A percentile compares a stretch with the other conserved stretches of the same genome.
Evolutionary conservation across 2,888 invertebrate genomes (phyloP).

Genomic region (Conops quadrifasciatus): DNA sequence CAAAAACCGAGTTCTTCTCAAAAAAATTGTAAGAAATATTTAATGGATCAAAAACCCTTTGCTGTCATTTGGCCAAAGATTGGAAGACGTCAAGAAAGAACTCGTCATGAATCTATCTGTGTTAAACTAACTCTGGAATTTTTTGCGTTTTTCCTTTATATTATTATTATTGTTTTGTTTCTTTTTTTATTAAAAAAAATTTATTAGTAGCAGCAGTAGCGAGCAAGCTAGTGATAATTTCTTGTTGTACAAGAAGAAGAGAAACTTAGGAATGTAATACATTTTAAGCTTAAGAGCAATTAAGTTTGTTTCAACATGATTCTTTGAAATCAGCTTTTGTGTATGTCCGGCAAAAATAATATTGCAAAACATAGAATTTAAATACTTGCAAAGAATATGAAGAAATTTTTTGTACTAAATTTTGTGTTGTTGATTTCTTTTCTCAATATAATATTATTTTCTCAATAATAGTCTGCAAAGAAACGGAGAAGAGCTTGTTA

Average conservation of each 20-base stretch:
- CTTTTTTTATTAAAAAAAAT: background rate
- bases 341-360: background rate
- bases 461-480: too few species aligned
- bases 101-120: slow-evolving; percentile 49
- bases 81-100: slow-evolving; percentile 2
- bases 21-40: slow-evolving; percentile 1
- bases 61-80: slow-evolving; percentile 23
- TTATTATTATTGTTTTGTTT: background rate
- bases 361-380: background rate
- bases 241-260: too few species aligned
- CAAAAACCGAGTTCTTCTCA: slow-evolving; percentile 2
- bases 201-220: slow-evolving; percentile 34
- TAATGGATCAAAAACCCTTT: slow-evolving; percentile 14
- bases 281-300: too few species aligned
- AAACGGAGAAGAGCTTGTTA: slow-evolving; percentile 9
- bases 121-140: slow-evolving; percentile 58
- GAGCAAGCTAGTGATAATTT: slow-evolving; percentile 15
- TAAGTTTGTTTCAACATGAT: background rate
- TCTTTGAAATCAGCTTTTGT: background rate
- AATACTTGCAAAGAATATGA: too few species aligned
- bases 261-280: too few species aligned
- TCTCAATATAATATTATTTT: too few species aligned
- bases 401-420: too few species aligned
- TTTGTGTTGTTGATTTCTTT: too few species aligned
- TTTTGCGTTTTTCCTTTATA: slow-evolving; percentile 39